Evolutionary conservation across 2,113 vertebrate genomes (phyloP), one percentile per base, ranked within the genome.

Genomic region (Alosa alosa): DNA sequence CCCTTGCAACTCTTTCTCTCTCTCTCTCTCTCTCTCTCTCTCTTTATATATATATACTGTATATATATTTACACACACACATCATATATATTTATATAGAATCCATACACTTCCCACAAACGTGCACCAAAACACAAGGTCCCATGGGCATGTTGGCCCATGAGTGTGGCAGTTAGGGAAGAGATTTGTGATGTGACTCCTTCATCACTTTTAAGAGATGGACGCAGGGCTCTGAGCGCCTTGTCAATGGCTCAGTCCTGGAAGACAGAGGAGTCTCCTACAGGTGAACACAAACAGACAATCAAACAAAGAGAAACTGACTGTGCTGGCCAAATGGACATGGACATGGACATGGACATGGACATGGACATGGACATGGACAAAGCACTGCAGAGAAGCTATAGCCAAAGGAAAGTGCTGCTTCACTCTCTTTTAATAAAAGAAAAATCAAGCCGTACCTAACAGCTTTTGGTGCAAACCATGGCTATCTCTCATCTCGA

Each of bases 121-220:
- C 46, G n/a, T 41, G 52, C 81, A 15, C 84, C 86, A 83, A 83
- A 86, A 86, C 86, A 90, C 88, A 86, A 91, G 90, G 87, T 90
- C 90, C 89, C 52, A 84, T 75, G 90, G 93, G 0, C 84, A 78
- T 47, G 83, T 64, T 2, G 4, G 31, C 11, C 0, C 4, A 39
- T 10, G 11, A 15, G 25, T 15, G 72, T 78, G 72, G 72, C 72
- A 78, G 72, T 78, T 13, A 78, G 31, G 72, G 39, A 36, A 78
- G 31, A 78, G 25, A 78, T 78, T 78, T 78, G 72, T 78, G 72
- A 15, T 5, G 25, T 0, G 11, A 11, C 36, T 78, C 72, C 15
- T 78, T 78, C 72, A 78, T 78, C 72, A 78, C 72, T 39, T 39
- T 36, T 41, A 78, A 78, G 31, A 78, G 72, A 78, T 20, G 18